phyloP scores from a whole-genome alignment of 2,888 invertebrate species.

The Abrostola triplasia region DNA sequence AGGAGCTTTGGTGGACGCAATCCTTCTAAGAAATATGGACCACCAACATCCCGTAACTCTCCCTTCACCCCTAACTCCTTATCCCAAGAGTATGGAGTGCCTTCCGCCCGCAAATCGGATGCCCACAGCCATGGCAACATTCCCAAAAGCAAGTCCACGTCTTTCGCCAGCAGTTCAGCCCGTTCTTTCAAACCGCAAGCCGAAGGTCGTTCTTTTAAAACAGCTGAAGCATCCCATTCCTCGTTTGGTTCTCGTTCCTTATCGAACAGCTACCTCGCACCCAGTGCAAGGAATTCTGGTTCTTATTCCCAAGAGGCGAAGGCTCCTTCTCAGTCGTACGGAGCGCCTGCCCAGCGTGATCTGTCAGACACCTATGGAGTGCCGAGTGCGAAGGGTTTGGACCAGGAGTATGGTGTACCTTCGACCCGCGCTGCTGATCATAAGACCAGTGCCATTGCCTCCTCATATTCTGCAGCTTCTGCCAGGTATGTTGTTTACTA shows the following conservation, averaged over 20 bases:
- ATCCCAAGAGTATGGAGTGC: constrained; percentile 70
- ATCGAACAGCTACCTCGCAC: constrained; percentile 37
- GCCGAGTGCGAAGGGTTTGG: constrained; percentile 71
- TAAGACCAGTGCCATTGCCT: constrained; percentile 72
- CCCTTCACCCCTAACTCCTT: constrained; percentile 48
- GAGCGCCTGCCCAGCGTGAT: constrained; percentile 67
- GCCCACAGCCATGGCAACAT: constrained; percentile 67
- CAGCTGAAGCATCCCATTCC: constrained; percentile 8
- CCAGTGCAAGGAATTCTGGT: constrained; percentile 43
- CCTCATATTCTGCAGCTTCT: constrained; percentile 70
- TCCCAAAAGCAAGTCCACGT: constrained; percentile 62
- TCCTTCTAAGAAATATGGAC: constrained; percentile 64
- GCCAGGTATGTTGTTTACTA: too few species aligned
- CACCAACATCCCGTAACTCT: constrained; percentile 58
- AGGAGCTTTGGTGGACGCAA: constrained; percentile 57
- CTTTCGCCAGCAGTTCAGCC: constrained; percentile 52
- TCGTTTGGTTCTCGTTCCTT: constrained; percentile 62
- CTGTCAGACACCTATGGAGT: constrained; percentile 74
- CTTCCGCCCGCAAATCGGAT: constrained; percentile 54
- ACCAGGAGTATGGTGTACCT: constrained; percentile 85
- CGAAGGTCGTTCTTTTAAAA: neutral
- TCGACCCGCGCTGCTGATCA: constrained; percentile 64
- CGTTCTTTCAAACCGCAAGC: constrained; percentile 35
- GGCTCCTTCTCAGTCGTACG: constrained; percentile 52
- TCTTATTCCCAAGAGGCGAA: constrained; percentile 38